Conservation (phyloP, 2,113 vertebrate species). For the Notechis scutatus region DNA sequence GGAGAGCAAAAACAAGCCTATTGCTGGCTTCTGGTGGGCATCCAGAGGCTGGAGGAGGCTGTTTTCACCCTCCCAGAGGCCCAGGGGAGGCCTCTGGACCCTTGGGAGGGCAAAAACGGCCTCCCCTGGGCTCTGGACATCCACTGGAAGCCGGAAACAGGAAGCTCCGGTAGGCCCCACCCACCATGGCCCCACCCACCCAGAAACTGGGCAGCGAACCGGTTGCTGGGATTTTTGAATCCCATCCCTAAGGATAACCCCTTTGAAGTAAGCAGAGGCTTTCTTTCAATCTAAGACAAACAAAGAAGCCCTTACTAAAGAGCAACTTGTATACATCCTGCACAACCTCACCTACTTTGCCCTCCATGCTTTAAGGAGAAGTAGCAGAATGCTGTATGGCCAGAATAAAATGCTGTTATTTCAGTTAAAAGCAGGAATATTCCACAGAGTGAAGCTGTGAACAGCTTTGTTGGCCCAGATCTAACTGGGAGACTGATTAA, state of each 20-base stretch:
- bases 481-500: background rate
- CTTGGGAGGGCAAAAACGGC: no score
- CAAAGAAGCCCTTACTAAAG: background rate
- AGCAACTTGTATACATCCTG: background rate
- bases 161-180: no score
- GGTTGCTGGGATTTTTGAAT: no score
- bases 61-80: no score
- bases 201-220: no score
- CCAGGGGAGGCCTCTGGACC: no score
- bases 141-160: no score
- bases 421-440: background rate
- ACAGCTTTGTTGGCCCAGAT: background rate
- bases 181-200: no score
- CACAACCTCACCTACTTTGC: background rate
- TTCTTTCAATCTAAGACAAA: slow-evolving; percentile 1
- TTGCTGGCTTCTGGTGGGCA: no score
- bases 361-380: background rate
- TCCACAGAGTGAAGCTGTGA: background rate
- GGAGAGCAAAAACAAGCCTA: no score
- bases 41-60: no score
- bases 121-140: no score
- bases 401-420: background rate
- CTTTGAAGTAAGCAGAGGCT: background rate
- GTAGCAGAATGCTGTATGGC: background rate
- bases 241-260: background rate